Evolutionary conservation across 2,888 invertebrate species (phyloP).

Genomic region (Uloborus plumipes): DNA sequence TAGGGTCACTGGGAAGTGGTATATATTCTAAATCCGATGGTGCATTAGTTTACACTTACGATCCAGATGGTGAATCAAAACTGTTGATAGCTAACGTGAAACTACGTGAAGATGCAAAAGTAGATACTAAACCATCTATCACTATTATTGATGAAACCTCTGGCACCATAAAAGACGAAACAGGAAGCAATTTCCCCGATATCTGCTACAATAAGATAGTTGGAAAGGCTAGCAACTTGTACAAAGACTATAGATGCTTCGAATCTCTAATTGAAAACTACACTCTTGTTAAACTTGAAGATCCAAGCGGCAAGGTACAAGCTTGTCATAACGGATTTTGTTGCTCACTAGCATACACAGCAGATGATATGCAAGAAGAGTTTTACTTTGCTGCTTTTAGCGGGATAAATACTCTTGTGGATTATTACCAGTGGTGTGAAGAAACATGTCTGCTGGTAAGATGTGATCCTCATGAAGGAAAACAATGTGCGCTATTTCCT

Average conservation of each 20-base stretch:
- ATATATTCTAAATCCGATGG: conserved; percentile 78
- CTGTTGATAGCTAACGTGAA: conserved; percentile 68
- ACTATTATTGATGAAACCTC: conserved; percentile 7
- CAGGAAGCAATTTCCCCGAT: conserved; percentile 43
- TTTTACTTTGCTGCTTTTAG: conserved; percentile 50
- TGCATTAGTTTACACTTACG: conserved; percentile 68
- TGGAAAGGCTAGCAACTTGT: conserved; percentile 15
- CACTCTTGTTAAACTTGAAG: conserved; percentile 27
- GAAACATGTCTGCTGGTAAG: conserved; percentile 45
- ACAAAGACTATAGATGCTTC: conserved; percentile 32
- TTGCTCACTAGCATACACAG: conserved; percentile 55
- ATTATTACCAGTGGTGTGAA: conserved; percentile 45
- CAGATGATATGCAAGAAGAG: conserved; percentile 34
- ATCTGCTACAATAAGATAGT: conserved; percentile 10
- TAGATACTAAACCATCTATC: conserved; percentile 21
- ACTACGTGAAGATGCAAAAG: not conserved
- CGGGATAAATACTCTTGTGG: conserved; percentile 41
- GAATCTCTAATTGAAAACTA: conserved; percentile 35
- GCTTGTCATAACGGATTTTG: conserved; percentile 63
- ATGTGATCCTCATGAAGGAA: conserved; percentile 35
- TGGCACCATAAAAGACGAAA: conserved; percentile 5
- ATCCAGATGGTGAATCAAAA: conserved; percentile 67
- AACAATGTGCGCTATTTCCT: conserved; percentile 24
- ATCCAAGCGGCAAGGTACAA: conserved; percentile 29
- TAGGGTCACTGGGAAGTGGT: conserved; percentile 82